phyloP scores from a whole-genome alignment of 2,888 invertebrate genomes.

The Plagiodera versicolora region DNA sequence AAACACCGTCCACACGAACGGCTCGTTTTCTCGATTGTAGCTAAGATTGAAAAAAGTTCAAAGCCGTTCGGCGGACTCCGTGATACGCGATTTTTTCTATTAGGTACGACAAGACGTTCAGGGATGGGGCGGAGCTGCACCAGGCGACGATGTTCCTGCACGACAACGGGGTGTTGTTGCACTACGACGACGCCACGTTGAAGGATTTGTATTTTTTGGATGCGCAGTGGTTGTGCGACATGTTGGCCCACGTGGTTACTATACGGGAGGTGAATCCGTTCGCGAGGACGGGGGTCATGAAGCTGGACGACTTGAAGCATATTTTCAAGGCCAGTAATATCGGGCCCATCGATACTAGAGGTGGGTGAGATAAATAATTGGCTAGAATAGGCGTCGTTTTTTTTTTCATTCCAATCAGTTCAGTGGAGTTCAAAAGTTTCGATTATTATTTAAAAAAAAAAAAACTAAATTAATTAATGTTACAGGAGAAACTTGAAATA shows the following conservation, averaged over 20 bases:
- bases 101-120: constrained; percentile 72
- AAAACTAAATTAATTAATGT: too few species aligned
- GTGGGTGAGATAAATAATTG: constrained; percentile 50
- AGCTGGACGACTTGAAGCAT: constrained; percentile 86
- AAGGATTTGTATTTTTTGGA: constrained; percentile 95
- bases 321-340: constrained; percentile 88
- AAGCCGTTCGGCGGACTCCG: too few species aligned
- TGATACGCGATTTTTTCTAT: too few species aligned
- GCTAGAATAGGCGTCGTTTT: too few species aligned
- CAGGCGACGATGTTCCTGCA: constrained; percentile 97
- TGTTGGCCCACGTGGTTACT: constrained; percentile 95
- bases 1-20: too few species aligned
- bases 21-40: too few species aligned
- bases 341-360: constrained; percentile 68
- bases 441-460: too few species aligned
- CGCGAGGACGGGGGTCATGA: constrained; percentile 90
- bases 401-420: too few species aligned
- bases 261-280: constrained; percentile 97
- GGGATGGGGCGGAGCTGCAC: constrained; percentile 88
- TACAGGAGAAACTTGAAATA: too few species aligned
- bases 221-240: constrained; percentile 98
- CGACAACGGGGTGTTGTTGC: constrained; percentile 93
- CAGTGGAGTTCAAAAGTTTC: too few species aligned
- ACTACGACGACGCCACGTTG: constrained; percentile 91
- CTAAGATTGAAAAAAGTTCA: too few species aligned